Conservation (phyloP, 2,113 vertebrate genomes). For the Ceuthmochares aereus region DNA sequence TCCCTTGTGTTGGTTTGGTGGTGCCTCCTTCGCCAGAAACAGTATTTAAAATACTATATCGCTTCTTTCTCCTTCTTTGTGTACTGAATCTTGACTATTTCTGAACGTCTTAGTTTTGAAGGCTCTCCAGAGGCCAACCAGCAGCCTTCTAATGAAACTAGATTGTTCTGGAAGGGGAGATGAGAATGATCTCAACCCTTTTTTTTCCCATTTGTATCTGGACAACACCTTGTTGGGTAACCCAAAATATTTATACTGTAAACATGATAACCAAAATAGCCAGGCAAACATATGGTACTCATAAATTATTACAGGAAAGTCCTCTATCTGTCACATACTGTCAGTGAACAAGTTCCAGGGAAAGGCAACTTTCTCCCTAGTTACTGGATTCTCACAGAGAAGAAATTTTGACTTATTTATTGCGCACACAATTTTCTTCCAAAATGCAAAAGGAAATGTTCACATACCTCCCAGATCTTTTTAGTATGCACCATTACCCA, state of each 20-base stretch:
- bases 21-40: neutral
- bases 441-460: neutral
- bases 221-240: neutral
- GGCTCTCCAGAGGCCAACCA: neutral
- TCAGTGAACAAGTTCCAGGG: neutral
- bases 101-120: neutral
- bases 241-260: neutral
- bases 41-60: neutral
- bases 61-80: neutral
- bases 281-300: constrained; percentile 22
- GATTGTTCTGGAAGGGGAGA: neutral
- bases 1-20: neutral
- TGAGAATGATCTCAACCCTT: neutral
- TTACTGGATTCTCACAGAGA: neutral
- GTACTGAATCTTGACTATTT: neutral
- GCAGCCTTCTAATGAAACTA: neutral
- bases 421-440: neutral
- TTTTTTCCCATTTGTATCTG: neutral
- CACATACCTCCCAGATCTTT: neutral
- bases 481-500: neutral
- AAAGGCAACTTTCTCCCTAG: neutral
- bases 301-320: constrained; percentile 45
- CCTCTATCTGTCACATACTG: constrained; percentile 6
- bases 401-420: neutral
- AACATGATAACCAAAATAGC: neutral